Evolutionary conservation across 1,140 invertebrate genomes (phyloP).

Genomic region (Drosophila nasuta): DNA sequence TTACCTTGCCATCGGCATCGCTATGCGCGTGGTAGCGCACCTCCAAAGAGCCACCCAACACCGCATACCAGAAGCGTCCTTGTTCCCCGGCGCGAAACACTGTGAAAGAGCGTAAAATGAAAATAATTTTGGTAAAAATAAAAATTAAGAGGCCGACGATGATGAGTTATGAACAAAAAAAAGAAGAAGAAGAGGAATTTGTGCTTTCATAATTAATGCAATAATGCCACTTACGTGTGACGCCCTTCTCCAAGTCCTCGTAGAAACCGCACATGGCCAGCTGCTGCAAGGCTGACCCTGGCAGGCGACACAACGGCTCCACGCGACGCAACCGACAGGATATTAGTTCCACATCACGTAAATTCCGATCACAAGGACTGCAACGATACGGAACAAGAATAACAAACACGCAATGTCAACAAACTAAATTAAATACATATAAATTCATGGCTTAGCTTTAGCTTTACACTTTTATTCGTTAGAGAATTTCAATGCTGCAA

Average conservation of each 20-base stretch:
- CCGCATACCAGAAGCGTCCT: conserved; percentile 92
- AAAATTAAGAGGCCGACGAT: background rate
- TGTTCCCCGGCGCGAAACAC: conserved; percentile 92
- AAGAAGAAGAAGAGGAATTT: background rate
- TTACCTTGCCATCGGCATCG: conserved; percentile 86
- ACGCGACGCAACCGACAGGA: conserved; percentile 87
- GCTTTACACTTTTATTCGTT: too few species aligned
- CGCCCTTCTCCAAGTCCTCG: conserved; percentile 91
- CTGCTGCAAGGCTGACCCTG: conserved; percentile 90
- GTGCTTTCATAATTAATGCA: conserved; percentile 42
- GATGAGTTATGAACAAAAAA: background rate
- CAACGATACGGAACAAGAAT: conserved; percentile 48
- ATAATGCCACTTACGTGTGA: conserved; percentile 88
- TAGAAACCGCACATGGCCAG: conserved; percentile 90
- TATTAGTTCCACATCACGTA: conserved; percentile 89
- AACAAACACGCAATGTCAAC: conserved; percentile 21
- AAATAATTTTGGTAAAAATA: background rate
- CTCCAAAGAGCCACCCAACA: conserved; percentile 90
- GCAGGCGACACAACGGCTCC: conserved; percentile 89
- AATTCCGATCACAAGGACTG: conserved; percentile 90
- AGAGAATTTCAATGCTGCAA: too few species aligned
- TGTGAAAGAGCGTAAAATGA: conserved; percentile 80
- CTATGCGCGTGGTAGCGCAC: conserved; percentile 87
- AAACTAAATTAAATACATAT: conserved; percentile 2
- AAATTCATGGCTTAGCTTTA: too few species aligned